Evolutionary conservation across 1,140 invertebrate species (phyloP).

Genomic region (Danaus plexippus): DNA sequence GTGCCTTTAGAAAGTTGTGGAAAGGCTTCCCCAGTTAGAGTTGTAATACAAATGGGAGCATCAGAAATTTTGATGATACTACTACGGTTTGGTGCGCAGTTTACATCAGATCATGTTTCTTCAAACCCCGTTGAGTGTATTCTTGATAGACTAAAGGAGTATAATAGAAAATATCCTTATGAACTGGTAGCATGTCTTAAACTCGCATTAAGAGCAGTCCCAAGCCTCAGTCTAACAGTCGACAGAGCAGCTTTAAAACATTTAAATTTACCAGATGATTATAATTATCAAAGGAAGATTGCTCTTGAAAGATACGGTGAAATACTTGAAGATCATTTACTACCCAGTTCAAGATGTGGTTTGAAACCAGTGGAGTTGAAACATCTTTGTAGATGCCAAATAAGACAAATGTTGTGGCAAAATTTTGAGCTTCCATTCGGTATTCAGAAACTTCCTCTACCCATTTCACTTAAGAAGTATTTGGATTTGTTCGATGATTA

Average conservation of each 20-base stretch:
- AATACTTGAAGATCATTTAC: conserved; percentile 75
- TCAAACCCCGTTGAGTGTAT: conserved; percentile 73
- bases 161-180: conserved; percentile 75
- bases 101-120: conserved; percentile 65
- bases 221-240: conserved; percentile 56
- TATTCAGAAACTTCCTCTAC: conserved; percentile 77
- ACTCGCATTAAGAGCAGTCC: conserved; percentile 76
- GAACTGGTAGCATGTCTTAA: conserved; percentile 78
- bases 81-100: conserved; percentile 78
- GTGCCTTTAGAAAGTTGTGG: conserved; percentile 85
- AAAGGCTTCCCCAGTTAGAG: conserved; percentile 76
- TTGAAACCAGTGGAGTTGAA: conserved; percentile 74
- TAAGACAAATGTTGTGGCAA: conserved; percentile 76
- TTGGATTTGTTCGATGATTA: conserved; percentile 81
- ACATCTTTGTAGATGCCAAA: conserved; percentile 77
- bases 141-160: conserved; percentile 77
- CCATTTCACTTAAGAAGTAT: conserved; percentile 76
- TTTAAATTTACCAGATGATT: conserved; percentile 51
- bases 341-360: conserved; percentile 76
- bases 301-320: conserved; percentile 75
- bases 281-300: conserved; percentile 69
- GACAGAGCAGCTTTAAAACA: conserved; percentile 45
- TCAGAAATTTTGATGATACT: conserved; percentile 82
- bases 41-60: conserved; percentile 79
- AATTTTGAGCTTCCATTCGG: conserved; percentile 82